phyloP scores from a whole-genome alignment of 2,888 invertebrate genomes.

The Thelaira solivaga region DNA sequence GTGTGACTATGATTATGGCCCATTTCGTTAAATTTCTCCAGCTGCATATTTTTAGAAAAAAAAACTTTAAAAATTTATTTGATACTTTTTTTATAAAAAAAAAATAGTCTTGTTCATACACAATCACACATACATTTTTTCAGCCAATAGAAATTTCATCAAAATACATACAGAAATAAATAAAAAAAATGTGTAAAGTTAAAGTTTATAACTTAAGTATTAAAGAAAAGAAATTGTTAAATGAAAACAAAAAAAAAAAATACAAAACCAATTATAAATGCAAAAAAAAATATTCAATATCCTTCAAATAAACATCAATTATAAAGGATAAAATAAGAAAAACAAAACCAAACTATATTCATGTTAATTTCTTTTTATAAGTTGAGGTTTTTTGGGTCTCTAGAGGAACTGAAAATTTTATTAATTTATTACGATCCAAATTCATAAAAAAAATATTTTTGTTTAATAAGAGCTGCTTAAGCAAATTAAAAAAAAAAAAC shows the following conservation, averaged over 20 bases:
- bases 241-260: slow-evolving; percentile 14
- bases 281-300: slow-evolving; percentile 16
- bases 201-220: slow-evolving; percentile 46
- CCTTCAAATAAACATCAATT: slow-evolving; percentile 34
- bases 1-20: no score
- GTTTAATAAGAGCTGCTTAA: no score
- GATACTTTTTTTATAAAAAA: slow-evolving; percentile 31
- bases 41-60: slow-evolving; percentile 10
- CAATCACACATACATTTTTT: no score
- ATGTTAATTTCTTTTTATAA: slow-evolving; percentile 31
- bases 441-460: no score
- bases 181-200: slow-evolving; percentile 53
- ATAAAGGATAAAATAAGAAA: slow-evolving; percentile 51
- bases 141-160: slow-evolving; percentile 28
- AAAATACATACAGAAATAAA: no score
- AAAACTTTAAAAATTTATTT: slow-evolving; percentile 40
- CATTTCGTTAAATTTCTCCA: no score
- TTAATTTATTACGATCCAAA: no score
- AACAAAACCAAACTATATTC: slow-evolving; percentile 23
- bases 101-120: slow-evolving; percentile 23
- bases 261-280: background rate
- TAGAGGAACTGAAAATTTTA: slow-evolving; percentile 35
- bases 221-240: slow-evolving; percentile 22
- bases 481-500: no score
- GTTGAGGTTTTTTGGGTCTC: slow-evolving; percentile 14